Evolutionary conservation across 2,113 vertebrate genomes (phyloP).

Genomic region (Eclectus roratus): DNA sequence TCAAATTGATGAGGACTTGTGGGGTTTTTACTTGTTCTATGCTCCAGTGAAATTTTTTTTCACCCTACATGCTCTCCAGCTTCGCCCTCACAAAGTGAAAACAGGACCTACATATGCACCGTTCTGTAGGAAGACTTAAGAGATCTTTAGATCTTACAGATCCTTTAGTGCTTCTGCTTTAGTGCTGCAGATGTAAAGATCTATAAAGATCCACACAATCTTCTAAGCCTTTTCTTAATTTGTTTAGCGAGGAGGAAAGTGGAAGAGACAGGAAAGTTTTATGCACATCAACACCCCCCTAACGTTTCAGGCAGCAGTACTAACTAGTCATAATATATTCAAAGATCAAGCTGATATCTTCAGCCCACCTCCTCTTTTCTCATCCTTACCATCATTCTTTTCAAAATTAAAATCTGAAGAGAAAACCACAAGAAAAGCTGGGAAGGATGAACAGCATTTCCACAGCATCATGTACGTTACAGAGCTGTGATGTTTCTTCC

Average conservation of each 20-base stretch:
- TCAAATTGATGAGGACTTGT: not conserved
- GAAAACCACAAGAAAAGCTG: slow-evolving; percentile 54
- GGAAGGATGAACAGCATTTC: slow-evolving; percentile 18
- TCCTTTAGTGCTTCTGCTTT: not conserved
- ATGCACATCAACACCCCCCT: not conserved
- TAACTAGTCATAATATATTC: slow-evolving; percentile 51
- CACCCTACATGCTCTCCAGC: not conserved
- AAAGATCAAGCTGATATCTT: slow-evolving; percentile 56
- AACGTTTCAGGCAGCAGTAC: slow-evolving; percentile 8
- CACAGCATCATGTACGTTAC: not conserved
- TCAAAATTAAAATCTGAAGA: slow-evolving; percentile 53
- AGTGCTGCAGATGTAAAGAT: not conserved
- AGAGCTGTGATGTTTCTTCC: not conserved
- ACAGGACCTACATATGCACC: not conserved
- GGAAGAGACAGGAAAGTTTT: not conserved
- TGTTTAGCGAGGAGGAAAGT: not conserved
- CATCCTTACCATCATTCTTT: slow-evolving; percentile 48
- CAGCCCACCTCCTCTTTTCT: slow-evolving; percentile 56
- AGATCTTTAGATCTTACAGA: not conserved
- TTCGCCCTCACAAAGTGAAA: not conserved
- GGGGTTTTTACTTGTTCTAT: not conserved
- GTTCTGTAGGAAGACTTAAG: not conserved
- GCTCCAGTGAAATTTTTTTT: not conserved
- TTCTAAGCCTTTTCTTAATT: not conserved
- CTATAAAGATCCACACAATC: not conserved